phyloP scores from a whole-genome alignment of 1,140 invertebrate genomes.

The Limonius californicus region DNA sequence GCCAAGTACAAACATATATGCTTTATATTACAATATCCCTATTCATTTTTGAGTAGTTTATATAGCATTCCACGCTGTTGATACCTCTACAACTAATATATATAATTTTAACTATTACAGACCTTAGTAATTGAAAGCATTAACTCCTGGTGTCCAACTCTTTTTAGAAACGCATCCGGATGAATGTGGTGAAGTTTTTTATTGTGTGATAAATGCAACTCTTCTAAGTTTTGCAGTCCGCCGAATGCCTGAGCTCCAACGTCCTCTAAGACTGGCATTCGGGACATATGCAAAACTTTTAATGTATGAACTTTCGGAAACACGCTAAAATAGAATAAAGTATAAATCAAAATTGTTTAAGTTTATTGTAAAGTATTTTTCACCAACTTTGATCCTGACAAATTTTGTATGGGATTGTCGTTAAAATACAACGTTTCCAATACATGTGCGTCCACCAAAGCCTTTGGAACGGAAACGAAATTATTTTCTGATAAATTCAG shows the following conservation, averaged over 20 bases:
- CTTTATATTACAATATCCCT: too few species aligned
- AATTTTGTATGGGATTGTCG: constrained; percentile 60
- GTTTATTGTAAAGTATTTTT: too few species aligned
- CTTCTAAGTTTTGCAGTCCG: constrained; percentile 51
- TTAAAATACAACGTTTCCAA: constrained; percentile 62
- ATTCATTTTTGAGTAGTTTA: too few species aligned
- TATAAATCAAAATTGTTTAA: too few species aligned
- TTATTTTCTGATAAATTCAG: constrained; percentile 67
- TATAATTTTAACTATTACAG: not conserved
- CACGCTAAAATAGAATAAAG: constrained; percentile 52
- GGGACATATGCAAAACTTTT: constrained; percentile 58
- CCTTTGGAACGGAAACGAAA: constrained; percentile 55
- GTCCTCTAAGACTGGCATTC: constrained; percentile 56
- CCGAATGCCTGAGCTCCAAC: constrained; percentile 55
- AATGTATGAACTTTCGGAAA: constrained; percentile 60
- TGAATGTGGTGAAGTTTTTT: constrained; percentile 55
- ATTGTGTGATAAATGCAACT: constrained; percentile 56
- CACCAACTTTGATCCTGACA: constrained; percentile 48
- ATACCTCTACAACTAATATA: constrained; percentile 60
- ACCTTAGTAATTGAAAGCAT: not conserved
- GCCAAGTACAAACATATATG: too few species aligned
- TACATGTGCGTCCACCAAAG: constrained; percentile 54
- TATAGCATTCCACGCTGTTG: constrained; percentile 53
- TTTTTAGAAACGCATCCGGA: constrained; percentile 48
- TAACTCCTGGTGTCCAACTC: not conserved